Percentiles rank a stretch among this genome's conserved stretches.
phyloP scores from a whole-genome alignment of 2,888 invertebrate species.

The Glyphotaelius pellucidus region DNA sequence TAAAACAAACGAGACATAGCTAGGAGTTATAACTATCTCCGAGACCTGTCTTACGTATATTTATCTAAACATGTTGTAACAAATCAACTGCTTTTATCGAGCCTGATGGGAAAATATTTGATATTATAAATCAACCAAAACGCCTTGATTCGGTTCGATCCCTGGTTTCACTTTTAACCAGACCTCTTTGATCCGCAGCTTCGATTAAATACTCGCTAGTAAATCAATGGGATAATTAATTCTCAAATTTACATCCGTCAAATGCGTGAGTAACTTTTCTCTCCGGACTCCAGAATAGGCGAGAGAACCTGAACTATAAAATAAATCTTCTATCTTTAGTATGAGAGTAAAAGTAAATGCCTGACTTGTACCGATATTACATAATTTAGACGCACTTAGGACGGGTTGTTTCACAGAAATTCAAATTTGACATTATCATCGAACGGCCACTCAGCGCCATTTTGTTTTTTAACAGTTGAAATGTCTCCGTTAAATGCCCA shows the following conservation, averaged over 20 bases:
- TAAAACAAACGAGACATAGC: background rate
- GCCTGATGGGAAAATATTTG: background rate
- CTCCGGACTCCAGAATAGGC: background rate
- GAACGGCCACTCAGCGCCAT: too few relatives aligned
- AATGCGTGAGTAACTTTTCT: background rate
- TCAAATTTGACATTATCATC: too few relatives aligned
- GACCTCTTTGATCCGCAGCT: background rate
- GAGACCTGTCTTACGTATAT: background rate
- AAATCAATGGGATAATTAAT: background rate
- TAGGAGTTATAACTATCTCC: background rate
- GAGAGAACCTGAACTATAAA: background rate
- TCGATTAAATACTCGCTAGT: background rate
- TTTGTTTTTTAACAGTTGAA: too few relatives aligned
- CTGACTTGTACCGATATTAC: background rate
- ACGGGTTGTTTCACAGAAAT: too few relatives aligned
- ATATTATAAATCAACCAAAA: background rate
- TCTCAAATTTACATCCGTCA: conserved; percentile 2
- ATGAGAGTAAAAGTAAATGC: background rate
- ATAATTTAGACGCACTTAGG: background rate
- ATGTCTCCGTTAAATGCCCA: too few relatives aligned
- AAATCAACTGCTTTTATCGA: background rate
- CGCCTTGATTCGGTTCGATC: background rate
- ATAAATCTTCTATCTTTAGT: background rate
- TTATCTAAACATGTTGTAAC: background rate
- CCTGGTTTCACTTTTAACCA: background rate